phyloP scores from a whole-genome alignment of 2,797 vertebrate species.

The Apogon talboti region DNA sequence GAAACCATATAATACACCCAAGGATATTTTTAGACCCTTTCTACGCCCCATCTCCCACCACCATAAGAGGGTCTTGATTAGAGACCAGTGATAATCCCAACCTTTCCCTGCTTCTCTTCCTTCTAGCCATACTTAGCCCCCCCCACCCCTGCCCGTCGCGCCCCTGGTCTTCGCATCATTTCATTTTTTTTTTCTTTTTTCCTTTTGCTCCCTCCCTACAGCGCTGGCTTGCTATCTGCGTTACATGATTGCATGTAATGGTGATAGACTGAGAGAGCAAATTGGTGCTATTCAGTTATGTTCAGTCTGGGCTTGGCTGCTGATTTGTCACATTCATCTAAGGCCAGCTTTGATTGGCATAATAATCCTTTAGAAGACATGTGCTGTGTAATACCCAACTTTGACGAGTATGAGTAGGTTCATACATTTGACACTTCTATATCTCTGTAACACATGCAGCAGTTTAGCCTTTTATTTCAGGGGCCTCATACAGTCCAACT shows the following conservation, averaged over 20 bases:
- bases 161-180: constrained; percentile 63
- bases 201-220: constrained; percentile 45
- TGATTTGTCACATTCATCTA: constrained; percentile 72
- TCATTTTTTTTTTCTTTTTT: constrained; percentile 55
- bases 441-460: too few species aligned
- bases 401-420: constrained; percentile 1
- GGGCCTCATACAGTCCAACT: too few species aligned
- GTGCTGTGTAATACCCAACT: constrained; percentile 24
- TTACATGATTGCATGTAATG: constrained; percentile 78
- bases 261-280: constrained; percentile 67
- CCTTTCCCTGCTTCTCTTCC: constrained; percentile 40
- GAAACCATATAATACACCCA: constrained; percentile 50
- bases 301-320: constrained; percentile 53
- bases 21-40: constrained; percentile 58
- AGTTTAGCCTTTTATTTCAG: too few species aligned
- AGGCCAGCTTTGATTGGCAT: constrained; percentile 15
- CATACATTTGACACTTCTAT: too few species aligned
- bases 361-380: constrained; percentile 51
- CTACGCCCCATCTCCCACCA: constrained; percentile 41
- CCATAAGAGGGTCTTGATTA: constrained; percentile 64
- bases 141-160: constrained; percentile 35
- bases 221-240: constrained; percentile 58
- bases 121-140: constrained; percentile 21
- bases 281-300: constrained; percentile 73
- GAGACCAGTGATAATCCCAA: constrained; percentile 55